Conservation (phyloP, 2,797 vertebrate genomes). For the Muraenolepis orangiensis region DNA sequence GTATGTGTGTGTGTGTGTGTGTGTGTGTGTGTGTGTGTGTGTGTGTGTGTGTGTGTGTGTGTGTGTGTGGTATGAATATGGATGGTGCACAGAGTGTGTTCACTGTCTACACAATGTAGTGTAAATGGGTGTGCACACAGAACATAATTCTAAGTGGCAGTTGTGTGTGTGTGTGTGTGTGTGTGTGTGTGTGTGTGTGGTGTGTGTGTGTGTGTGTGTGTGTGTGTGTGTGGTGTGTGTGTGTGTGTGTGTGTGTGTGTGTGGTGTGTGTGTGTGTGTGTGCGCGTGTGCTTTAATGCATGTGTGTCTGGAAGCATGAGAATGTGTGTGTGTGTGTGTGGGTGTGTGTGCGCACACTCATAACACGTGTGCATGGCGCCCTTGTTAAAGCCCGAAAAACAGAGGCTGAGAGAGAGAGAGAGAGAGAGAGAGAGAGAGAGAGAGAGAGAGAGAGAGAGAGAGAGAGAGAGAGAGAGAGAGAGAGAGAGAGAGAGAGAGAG, state of each 20-base stretch:
- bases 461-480: background rate
- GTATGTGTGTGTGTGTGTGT: constrained; percentile 8
- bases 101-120: constrained; percentile 12
- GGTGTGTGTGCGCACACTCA: no score
- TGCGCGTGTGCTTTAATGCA: no score
- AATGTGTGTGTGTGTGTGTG: background rate
- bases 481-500: no score
- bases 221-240: background rate
- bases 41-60: constrained; percentile 12
- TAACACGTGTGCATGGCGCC: background rate
- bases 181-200: no score
- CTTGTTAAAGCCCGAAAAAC: constrained; percentile 41
- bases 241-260: no score
- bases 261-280: no score
- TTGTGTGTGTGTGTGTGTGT: background rate
- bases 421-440: background rate
- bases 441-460: background rate
- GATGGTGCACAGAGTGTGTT: background rate
- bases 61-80: background rate
- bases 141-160: no score
- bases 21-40: constrained; percentile 11
- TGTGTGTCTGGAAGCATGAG: no score
- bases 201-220: background rate
- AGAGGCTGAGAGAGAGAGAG: constrained; percentile 35
- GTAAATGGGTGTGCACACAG: background rate